phyloP scores from a whole-genome alignment of 2,113 vertebrate species.

The Nanger granti region DNA sequence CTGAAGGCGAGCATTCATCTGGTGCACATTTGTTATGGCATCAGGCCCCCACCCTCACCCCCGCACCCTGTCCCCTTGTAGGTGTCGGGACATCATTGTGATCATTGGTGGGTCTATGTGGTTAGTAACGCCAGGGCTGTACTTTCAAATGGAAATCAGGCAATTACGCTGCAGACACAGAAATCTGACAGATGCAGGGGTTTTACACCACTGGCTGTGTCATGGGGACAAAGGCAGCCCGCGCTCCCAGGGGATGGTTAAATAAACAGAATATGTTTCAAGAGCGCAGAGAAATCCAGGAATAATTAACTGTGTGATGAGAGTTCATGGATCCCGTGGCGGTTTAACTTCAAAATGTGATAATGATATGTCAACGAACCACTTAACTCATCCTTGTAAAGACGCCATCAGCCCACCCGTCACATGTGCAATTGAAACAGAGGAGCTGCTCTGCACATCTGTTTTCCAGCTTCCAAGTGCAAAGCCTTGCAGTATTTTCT shows the following conservation, averaged over 20 bases:
- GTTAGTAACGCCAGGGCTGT: conserved; percentile 77
- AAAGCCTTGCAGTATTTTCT: not conserved
- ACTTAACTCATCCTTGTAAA: conserved; percentile 68
- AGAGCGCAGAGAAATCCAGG: conserved; percentile 60
- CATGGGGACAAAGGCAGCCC: conserved; percentile 74
- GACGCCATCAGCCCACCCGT: conserved; percentile 12
- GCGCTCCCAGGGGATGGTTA: conserved; percentile 71
- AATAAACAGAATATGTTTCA: conserved; percentile 77
- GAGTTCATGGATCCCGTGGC: conserved; percentile 74
- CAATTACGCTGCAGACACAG: conserved; percentile 80
- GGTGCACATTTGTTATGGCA: conserved; percentile 70
- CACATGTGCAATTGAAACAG: not conserved
- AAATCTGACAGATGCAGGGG: conserved; percentile 78
- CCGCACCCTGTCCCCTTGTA: conserved; percentile 48
- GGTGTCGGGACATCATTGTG: conserved; percentile 80
- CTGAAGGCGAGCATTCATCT: conserved; percentile 63
- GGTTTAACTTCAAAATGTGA: conserved; percentile 74
- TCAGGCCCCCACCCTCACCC: conserved; percentile 22
- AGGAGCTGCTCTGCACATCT: conserved; percentile 42
- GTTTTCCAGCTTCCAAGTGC: conserved; percentile 5
- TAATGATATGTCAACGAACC: conserved; percentile 55
- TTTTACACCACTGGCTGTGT: conserved; percentile 78
- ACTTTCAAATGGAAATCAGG: conserved; percentile 86
- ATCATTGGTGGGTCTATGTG: conserved; percentile 71
- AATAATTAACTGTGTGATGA: conserved; percentile 76